A percentile compares a stretch with the other conserved stretches of the same genome.
Conservation (phyloP, 2,888 invertebrate genomes). For the Meteorus colon region DNA sequence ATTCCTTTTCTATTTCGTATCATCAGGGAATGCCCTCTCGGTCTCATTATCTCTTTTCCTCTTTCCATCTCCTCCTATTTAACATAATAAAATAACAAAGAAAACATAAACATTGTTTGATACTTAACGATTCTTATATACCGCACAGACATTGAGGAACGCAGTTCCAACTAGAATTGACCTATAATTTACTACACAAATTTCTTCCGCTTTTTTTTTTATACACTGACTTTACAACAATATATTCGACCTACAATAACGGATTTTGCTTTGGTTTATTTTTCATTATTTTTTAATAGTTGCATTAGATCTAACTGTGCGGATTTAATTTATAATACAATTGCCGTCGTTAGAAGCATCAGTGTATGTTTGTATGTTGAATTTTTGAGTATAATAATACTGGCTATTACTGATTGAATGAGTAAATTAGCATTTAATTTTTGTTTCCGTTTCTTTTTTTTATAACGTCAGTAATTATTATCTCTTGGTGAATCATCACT, state of each 20-base stretch:
- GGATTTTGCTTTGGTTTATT: slow-evolving; percentile 32
- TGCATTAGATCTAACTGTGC: slow-evolving; percentile 59
- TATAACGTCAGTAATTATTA: slow-evolving; percentile 64
- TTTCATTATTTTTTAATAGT: slow-evolving; percentile 27
- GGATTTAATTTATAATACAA: slow-evolving; percentile 55
- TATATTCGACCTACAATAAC: slow-evolving; percentile 40
- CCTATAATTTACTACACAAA: slow-evolving; percentile 31
- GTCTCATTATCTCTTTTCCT: too few species aligned
- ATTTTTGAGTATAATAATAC: slow-evolving; percentile 64
- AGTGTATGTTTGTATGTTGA: slow-evolving; percentile 29
- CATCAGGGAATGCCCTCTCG: not conserved
- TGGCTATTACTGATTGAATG: slow-evolving; percentile 65
- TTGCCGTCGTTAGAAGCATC: slow-evolving; percentile 34
- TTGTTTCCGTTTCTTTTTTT: slow-evolving; percentile 46
- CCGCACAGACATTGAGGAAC: slow-evolving; percentile 33
- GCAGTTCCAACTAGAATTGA: slow-evolving; percentile 31
- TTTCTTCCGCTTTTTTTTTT: slow-evolving; percentile 25
- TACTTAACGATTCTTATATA: slow-evolving; percentile 11
- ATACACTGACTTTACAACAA: slow-evolving; percentile 56
- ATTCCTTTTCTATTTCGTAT: not conserved
- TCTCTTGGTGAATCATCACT: slow-evolving; percentile 61
- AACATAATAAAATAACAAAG: slow-evolving; percentile 6
- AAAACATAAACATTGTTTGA: not conserved
- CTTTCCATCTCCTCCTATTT: not conserved
- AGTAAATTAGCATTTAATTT: slow-evolving; percentile 49